These are phyloP conservation scores for Drosophila tanythrix DNA, from an alignment of 2,888 invertebrate genomes.

Conservation along the genomic window DNA sequence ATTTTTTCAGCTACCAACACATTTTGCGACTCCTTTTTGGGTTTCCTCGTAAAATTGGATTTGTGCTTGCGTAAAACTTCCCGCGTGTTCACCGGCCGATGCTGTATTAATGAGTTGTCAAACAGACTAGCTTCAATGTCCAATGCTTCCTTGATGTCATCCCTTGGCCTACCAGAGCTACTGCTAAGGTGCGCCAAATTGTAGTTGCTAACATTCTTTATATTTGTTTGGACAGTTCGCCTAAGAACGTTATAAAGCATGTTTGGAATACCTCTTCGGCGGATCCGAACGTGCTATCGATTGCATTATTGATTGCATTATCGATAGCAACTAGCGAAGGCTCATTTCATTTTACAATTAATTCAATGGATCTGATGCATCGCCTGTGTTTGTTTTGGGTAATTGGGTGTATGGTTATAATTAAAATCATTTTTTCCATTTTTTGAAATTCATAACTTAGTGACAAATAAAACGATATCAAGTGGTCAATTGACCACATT, in stretches of 20 bases:
- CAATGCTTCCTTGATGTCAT: conserved; percentile 72
- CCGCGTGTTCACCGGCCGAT: conserved; percentile 65
- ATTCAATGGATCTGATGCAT: background rate
- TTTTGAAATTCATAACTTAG: background rate
- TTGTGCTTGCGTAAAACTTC: conserved; percentile 62
- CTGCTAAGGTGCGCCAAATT: conserved; percentile 38
- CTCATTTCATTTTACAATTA: background rate
- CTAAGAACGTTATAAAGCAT: conserved; percentile 63
- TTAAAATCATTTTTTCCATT: background rate
- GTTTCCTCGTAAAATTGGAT: conserved; percentile 13
- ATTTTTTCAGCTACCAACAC: background rate
- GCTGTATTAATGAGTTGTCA: conserved; percentile 69
- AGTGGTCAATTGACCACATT: background rate
- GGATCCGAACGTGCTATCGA: conserved; percentile 10
- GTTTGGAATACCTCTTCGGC: conserved; percentile 24
- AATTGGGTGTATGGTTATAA: background rate
- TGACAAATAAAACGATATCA: background rate
- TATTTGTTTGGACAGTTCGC: conserved; percentile 44
- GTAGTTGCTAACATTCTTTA: conserved; percentile 36
- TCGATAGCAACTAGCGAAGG: background rate
- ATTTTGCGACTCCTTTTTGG: conserved; percentile 14
- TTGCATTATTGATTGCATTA: conserved; percentile 10
- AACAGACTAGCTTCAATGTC: conserved; percentile 79
- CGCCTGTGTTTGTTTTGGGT: background rate
- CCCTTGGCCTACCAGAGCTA: conserved; percentile 28